Base-by-base conservation (phyloP, 2,113 vertebrate species). In the Laterallus jamaicensis region DNA sequence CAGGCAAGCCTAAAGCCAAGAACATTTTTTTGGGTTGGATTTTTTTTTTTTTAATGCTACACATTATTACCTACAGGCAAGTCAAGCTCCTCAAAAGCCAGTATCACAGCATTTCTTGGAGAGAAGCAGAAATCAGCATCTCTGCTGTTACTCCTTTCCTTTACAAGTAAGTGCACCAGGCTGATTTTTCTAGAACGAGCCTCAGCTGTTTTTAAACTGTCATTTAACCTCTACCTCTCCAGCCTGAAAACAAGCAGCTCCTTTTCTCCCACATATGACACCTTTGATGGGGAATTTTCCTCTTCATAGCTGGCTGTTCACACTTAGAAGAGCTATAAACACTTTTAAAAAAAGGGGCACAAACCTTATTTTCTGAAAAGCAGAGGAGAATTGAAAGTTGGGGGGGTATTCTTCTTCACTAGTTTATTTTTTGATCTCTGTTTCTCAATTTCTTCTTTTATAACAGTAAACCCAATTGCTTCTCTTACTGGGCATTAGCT, bases 151-250 rank as follows among this genome's bases (percentile, higher is more conserved):
- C 24, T 60, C 5, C 20, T 79, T 70, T 82, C 26, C 60, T 39
- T 92, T 25, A 26, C n/a, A 92, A 75, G 22, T 50, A 68, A 87
- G 58, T 49, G 44, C 32, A 89, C 16, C 66, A 69, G 16, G 35
- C 6, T 73, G 62, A 32, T 54, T 82, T 78, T 87, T 83, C 81
- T 54, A 60, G 66, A 95, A 92, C 13, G 21, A 95, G 49, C 20
- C 29, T 84, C 81, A 87, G 81, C 62, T 89, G 70, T 68, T 95
- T 95, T 89, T 69, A 82, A 52, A 64, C 55, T 76, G 39, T 37
- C 79, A 86, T 47, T 94, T 92, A 93, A 88, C 86, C 64, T 71
- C 67, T 87, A 35, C 18, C 54, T 90, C 71, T 95, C 85, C 89
- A 91, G 54, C 21, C 39, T 87, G 78, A 76, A 95, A 92, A 71